Evolutionary conservation across 2,113 vertebrate species (phyloP).

Genomic region (Chascanopsetta lugubris): DNA sequence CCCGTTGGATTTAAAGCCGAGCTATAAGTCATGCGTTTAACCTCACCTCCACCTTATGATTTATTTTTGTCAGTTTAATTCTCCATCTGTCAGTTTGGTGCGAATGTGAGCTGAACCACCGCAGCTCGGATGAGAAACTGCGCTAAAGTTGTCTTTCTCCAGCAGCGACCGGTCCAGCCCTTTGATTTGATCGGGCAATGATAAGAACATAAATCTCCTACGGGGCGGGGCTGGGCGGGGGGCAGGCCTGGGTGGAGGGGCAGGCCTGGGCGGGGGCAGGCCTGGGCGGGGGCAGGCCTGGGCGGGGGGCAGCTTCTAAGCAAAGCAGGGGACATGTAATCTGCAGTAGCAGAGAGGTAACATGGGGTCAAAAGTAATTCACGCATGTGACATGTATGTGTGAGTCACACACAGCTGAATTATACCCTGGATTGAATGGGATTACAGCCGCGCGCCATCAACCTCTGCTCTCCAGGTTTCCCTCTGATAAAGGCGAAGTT

Average conservation of each 20-base stretch:
- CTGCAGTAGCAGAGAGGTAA: conserved; percentile 16
- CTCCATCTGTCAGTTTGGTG: conserved; percentile 15
- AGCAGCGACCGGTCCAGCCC: conserved; percentile 26
- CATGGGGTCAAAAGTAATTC: conserved; percentile 4
- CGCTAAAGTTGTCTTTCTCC: conserved; percentile 41
- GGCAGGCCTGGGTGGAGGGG: no score
- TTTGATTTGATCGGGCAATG: conserved; percentile 47
- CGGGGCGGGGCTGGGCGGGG: no score
- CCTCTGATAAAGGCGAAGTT: conserved; percentile 56
- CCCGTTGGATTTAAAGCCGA: conserved; percentile 12
- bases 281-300: no score
- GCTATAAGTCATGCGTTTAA: conserved; percentile 19
- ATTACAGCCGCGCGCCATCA: conserved; percentile 63
- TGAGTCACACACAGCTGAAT: conserved; percentile 34
- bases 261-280: no score
- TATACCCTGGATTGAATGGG: conserved; percentile 44
- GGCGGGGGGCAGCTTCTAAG: no score
- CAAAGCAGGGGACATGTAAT: conserved; percentile 31
- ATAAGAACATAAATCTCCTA: conserved; percentile 47
- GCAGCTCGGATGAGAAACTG: conserved; percentile 43
- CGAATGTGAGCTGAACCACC: conserved; percentile 17
- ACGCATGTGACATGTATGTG: conserved; percentile 14
- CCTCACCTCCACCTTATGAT: conserved; percentile 4
- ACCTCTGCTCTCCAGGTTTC: conserved; percentile 53
- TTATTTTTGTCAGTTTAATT: conserved; percentile 40